Conservation (phyloP, 1,140 invertebrate species). For the Heliconius hewitsoni region DNA sequence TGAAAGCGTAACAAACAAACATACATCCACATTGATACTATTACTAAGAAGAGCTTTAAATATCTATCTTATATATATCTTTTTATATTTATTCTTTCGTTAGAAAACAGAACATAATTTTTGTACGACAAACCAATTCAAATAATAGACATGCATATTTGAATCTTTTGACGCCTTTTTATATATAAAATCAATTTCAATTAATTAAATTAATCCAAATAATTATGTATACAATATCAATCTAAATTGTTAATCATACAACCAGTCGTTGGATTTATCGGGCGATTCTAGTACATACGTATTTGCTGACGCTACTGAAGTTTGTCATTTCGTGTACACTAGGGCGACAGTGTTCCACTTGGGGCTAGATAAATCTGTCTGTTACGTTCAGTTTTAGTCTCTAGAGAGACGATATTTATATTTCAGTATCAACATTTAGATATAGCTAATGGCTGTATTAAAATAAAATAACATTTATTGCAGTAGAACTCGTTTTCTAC, state of each 20-base stretch:
- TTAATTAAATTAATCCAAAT: background rate
- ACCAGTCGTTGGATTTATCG: slow-evolving; percentile 31
- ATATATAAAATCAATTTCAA: background rate
- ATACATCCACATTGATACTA: too few species aligned
- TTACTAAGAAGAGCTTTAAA: too few species aligned
- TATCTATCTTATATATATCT: too few species aligned
- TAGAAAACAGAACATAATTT: too few species aligned
- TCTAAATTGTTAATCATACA: background rate
- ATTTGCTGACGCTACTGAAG: slow-evolving; percentile 63
- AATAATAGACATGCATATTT: too few species aligned
- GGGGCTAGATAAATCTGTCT: slow-evolving; percentile 2
- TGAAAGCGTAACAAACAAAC: too few species aligned
- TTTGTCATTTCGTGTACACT: slow-evolving; percentile 63
- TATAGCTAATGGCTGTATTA: background rate
- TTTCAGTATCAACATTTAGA: background rate
- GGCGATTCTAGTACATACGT: slow-evolving; percentile 52
- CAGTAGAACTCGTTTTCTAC: background rate
- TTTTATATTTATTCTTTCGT: too few species aligned
- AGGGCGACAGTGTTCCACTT: slow-evolving; percentile 46
- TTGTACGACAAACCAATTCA: too few species aligned
- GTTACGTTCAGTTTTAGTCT: background rate
- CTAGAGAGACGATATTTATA: background rate
- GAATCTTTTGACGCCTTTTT: background rate
- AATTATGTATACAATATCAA: background rate
- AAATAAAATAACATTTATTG: background rate